Percentiles rank a stretch among this genome's conserved stretches.
phyloP scores from a whole-genome alignment of 2,113 vertebrate species.

The Shinisaurus crocodilurus region DNA sequence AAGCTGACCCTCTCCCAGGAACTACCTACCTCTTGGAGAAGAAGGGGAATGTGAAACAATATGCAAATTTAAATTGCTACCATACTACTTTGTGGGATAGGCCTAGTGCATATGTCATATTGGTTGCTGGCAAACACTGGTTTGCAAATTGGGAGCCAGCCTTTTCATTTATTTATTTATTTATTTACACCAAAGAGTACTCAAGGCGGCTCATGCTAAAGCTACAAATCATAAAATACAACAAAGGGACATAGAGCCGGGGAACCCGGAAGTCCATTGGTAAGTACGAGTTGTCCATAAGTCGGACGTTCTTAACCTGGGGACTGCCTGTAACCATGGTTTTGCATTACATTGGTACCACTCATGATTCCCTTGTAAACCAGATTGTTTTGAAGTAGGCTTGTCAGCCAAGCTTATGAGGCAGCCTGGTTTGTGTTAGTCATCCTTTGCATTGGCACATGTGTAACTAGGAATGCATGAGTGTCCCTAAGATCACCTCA shows the following conservation, averaged over 20 bases:
- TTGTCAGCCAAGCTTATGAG: background rate
- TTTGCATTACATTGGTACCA: background rate
- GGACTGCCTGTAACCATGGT: background rate
- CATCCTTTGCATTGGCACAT: background rate
- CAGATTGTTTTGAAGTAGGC: background rate
- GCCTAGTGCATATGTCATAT: background rate
- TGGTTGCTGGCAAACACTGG: background rate
- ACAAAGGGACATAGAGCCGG: no score
- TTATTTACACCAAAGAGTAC: background rate
- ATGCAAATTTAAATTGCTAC: background rate
- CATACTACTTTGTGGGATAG: background rate
- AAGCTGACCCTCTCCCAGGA: background rate
- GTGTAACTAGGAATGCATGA: background rate
- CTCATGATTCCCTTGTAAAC: background rate
- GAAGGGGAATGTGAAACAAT: background rate
- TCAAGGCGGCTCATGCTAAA: background rate
- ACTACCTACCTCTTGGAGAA: background rate
- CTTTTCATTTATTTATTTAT: background rate
- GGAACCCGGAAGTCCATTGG: no score
- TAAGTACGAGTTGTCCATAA: no score
- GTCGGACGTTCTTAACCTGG: no score
- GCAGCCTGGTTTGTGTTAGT: background rate
- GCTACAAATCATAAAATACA: background rate
- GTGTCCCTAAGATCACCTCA: background rate
- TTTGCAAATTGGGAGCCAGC: background rate